Evolutionary conservation across 1,140 invertebrate genomes (phyloP), one percentile per base, ranked within the genome.

Genomic region (Euwallacea fornicatus): DNA sequence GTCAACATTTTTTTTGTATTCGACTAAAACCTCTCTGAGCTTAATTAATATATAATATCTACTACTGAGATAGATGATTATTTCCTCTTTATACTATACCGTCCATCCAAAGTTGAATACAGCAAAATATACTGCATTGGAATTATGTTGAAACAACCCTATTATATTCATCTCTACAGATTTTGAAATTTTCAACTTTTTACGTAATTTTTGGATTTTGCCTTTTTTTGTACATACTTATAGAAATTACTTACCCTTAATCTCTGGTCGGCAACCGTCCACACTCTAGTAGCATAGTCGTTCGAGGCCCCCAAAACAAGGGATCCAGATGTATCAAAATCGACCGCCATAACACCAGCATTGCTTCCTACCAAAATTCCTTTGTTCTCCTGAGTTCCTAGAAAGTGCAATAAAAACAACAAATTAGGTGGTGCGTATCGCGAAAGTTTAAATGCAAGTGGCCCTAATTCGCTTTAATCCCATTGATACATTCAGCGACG

Each of bases 271-370:
- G 82, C 85, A 44, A 98, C 88, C 6, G 92, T 94, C 97, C 97
- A 98, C 43, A 98, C 92, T 62, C 96, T 86, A 80, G 93, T 94
- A 0, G 96, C 96, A 82, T 94, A 96, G 83, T 98, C 97, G 83
- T 95, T 96, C 42, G 95, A 97, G 16, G 96, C 93, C 56, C 91
- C 96, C 43, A 98, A 84, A 66, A 98, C 87, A 74, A 93, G 86
- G 16, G 88, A 88, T 46, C 94, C 95, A 56, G 94, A 93, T 41
- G 90, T 87, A 82, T 98, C 96, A 82, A 97, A 98, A 79, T 98
- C 95, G 53, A 98, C 89, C 0, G 93, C 95, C 88, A 95, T 96
- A n/a, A 98, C 91, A 58, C 91, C 92, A 7, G 92, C 93, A 83
- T 97, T 98, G 78, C 94, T 96, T 7, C 96, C 96, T 9, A 91